Evolutionary conservation across 2,113 vertebrate genomes (phyloP).

Genomic region (Myocastor coypus): DNA sequence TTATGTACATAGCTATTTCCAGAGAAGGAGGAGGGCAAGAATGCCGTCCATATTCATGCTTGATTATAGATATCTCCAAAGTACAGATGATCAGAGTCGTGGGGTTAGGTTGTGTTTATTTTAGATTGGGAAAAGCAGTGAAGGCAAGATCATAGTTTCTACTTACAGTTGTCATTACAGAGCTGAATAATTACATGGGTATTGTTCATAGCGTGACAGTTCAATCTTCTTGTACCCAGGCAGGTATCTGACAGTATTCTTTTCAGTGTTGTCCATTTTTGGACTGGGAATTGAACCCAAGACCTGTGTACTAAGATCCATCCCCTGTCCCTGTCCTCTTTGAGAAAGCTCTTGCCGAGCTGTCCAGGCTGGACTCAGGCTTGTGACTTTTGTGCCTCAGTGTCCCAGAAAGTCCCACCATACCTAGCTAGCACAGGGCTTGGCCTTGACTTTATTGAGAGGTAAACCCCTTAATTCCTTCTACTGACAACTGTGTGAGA

Average conservation of each 20-base stretch:
- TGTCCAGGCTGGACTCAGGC: not conserved
- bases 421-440: not conserved
- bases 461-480: not conserved
- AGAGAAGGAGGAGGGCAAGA: not conserved
- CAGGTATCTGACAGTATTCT: not conserved
- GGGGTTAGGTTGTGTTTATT: not conserved
- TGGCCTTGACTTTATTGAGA: not conserved
- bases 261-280: not conserved
- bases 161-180: not conserved
- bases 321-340: not conserved
- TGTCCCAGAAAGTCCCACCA: not conserved
- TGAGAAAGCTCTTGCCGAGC: not conserved
- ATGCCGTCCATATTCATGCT: not conserved
- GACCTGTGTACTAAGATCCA: not conserved
- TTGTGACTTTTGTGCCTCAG: not conserved
- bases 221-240: not conserved
- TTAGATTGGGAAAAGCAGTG: not conserved
- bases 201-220: not conserved
- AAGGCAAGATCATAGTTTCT: not conserved
- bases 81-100: not conserved
- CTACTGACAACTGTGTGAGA: fast-evolving
- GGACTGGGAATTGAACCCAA: not conserved
- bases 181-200: not conserved
- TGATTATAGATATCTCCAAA: not conserved
- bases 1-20: not conserved